Conservation (phyloP, 2,797 vertebrate species). For the Lateolabrax maculatus region DNA sequence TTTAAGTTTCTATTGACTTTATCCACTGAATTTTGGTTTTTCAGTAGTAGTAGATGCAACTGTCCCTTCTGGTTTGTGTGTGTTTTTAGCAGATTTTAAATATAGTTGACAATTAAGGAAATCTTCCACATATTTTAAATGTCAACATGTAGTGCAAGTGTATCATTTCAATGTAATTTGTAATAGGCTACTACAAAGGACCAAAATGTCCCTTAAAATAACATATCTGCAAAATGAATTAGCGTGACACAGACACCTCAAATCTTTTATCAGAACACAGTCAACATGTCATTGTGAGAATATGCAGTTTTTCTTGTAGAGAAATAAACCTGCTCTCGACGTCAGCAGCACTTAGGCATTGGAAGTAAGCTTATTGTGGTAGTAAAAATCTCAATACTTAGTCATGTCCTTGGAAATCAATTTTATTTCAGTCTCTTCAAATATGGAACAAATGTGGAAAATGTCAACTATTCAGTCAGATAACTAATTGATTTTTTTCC, state of each 20-base stretch:
- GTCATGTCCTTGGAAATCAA: not conserved
- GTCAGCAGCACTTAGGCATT: not conserved
- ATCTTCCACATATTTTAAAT: too few species aligned
- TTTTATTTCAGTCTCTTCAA: not conserved
- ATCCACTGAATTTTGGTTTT: not conserved
- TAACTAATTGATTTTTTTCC: conserved; percentile 20
- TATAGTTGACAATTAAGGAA: not conserved
- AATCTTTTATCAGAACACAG: not conserved
- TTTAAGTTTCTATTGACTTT: not conserved
- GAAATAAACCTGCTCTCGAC: not conserved
- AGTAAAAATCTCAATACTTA: not conserved
- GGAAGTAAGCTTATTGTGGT: not conserved
- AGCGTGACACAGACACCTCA: not conserved
- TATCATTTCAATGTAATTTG: not conserved
- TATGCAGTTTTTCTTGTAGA: not conserved
- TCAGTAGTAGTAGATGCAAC: not conserved
- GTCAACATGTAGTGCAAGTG: too few species aligned
- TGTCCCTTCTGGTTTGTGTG: not conserved
- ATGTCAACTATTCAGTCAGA: not conserved
- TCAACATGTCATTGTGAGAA: not conserved
- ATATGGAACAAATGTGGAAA: not conserved
- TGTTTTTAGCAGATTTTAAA: not conserved
- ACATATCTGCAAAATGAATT: not conserved
- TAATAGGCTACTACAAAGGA: too few species aligned
- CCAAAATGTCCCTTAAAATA: not conserved